Evolutionary conservation across 2,797 vertebrate species (phyloP).

Genomic region (Alcedo atthis): DNA sequence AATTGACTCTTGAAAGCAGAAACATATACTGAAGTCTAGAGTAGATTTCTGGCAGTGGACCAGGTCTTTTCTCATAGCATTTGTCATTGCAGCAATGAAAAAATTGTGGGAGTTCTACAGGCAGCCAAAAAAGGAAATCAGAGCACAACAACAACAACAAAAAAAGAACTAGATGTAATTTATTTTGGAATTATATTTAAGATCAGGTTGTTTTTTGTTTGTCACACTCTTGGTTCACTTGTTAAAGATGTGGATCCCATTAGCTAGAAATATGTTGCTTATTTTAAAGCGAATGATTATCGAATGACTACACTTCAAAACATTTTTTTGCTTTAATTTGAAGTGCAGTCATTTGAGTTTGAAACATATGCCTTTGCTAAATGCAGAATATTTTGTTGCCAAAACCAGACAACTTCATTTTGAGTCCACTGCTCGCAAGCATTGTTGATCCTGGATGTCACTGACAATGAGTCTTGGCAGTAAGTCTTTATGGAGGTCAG

Average conservation of each 20-base stretch:
- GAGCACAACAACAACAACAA: conserved; percentile 46
- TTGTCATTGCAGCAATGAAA: conserved; percentile 64
- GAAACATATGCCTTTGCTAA: conserved; percentile 79
- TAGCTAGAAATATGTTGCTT: conserved; percentile 74
- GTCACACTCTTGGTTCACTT: conserved; percentile 61
- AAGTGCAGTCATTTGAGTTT: conserved; percentile 80
- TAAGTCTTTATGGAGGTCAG: conserved; percentile 10
- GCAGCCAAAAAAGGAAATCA: conserved; percentile 6
- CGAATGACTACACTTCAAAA: conserved; percentile 78
- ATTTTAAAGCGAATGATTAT: conserved; percentile 79
- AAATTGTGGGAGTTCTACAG: conserved; percentile 62
- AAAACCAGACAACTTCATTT: conserved; percentile 66
- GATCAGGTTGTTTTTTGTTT: conserved; percentile 64
- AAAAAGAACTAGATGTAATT: conserved; percentile 20
- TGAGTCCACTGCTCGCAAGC: conserved; percentile 52
- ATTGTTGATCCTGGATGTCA: conserved; percentile 46
- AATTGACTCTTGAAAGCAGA: conserved; percentile 71
- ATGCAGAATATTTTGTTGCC: conserved; percentile 63
- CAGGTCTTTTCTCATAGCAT: conserved; percentile 67
- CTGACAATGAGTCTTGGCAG: neutral
- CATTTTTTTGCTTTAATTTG: conserved; percentile 75
- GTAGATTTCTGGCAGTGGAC: conserved; percentile 67
- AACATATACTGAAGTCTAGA: conserved; percentile 64
- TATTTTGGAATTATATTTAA: conserved; percentile 61
- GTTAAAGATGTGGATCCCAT: conserved; percentile 67